Base-by-base conservation (phyloP, 2,888 invertebrate species). In the Nomada goodeniana region DNA sequence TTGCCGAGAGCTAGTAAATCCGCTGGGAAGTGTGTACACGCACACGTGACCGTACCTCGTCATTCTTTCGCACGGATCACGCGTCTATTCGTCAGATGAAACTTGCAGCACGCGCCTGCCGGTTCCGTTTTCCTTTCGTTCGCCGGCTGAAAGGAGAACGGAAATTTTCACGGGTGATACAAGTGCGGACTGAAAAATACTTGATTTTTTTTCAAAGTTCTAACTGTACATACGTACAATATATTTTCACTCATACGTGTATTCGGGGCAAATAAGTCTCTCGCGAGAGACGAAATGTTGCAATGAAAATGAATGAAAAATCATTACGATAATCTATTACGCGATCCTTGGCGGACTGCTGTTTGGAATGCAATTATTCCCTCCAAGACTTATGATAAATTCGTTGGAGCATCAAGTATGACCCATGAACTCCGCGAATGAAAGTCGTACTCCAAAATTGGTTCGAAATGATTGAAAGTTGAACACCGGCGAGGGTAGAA, bases 1-100 rank as follows among this genome's bases (percentile, higher is more conserved):
- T 88, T 82, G 88, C 80, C 75, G 75, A 83, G 86, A 78, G 50
- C 82, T 81, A 71, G 80, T 86, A 86, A 84, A 84, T 83, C 78
- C 84, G 68, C 71, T 59, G 52, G 23, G 47, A 74, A 74, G 79
- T 71, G 70, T 55, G 52, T 63, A 53, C 74, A 47, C 44, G 52
- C 72, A 63, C 57, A 47, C 47, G 13, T 23, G 44, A n/a, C 36
- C 55, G 61, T 64, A 55, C 53, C 57, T 42, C 57, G 59, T 63
- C 72, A 55, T 70, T 61, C 63, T 67, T 75, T 47, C 55, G 23
- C 59, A 26, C 50, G 52, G 44, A 59, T n/a, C 47, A 59, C 59
- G 47, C 59, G 59, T 29, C 69, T 61, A 60, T 52, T 59, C 76
- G 74, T 71, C 68, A 75, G 67, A 67, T 67, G 80, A 80, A 85